These are phyloP conservation scores for Tubulanus polymorphus DNA, from an alignment of 2,888 invertebrate species.

Conservation along the genomic window DNA sequence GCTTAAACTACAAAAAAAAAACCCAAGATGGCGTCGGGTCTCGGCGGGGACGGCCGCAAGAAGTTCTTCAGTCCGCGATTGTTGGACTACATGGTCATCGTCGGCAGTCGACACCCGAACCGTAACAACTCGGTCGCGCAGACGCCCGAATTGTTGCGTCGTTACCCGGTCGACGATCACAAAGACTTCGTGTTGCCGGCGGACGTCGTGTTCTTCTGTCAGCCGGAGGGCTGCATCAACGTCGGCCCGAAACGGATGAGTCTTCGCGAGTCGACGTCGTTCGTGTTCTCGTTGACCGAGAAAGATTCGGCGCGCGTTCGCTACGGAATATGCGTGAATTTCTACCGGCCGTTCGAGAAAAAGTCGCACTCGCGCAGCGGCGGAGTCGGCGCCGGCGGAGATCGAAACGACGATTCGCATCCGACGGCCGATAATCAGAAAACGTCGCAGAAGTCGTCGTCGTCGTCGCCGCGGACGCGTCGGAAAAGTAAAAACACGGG, in stretches of 20 bases:
- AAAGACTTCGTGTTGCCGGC: conserved; percentile 94
- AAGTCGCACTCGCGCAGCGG: conserved; percentile 17
- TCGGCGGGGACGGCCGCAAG: conserved; percentile 33
- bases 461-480: conserved; percentile 41
- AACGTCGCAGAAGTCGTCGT: conserved; percentile 40
- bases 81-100: conserved; percentile 92
- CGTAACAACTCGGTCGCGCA: conserved; percentile 57
- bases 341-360: conserved; percentile 77
- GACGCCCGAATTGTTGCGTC: conserved; percentile 88
- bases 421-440: conserved; percentile 27
- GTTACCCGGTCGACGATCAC: conserved; percentile 90
- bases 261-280: conserved; percentile 83
- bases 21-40: too few relatives aligned
- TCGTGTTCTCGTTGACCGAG: conserved; percentile 96
- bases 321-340: conserved; percentile 97
- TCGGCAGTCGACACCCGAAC: conserved; percentile 74
- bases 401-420: background rate
- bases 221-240: conserved; percentile 91
- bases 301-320: conserved; percentile 81
- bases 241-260: conserved; percentile 72
- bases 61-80: conserved; percentile 60
- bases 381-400: background rate
- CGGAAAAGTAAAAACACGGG: conserved; percentile 37
- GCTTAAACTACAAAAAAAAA: too few relatives aligned
- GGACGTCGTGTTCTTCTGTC: conserved; percentile 99